Percentiles rank a stretch among this genome's conserved stretches.
phyloP scores from a whole-genome alignment of 2,113 vertebrate species.

The Elephas maximus region DNA sequence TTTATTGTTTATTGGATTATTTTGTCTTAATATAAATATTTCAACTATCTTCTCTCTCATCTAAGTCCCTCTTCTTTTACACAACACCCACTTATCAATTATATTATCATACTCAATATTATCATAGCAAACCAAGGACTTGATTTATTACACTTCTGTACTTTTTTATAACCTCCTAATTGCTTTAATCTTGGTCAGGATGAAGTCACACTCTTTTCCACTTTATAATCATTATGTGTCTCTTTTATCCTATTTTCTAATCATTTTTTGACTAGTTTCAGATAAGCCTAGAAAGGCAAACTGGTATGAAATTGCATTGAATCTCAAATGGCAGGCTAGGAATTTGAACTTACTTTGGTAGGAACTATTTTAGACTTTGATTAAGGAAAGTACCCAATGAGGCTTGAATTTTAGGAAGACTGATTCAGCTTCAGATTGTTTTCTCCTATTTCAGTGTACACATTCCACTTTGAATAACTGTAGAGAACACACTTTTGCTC shows the following conservation, averaged over 20 bases:
- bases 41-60: not conserved
- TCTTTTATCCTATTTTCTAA: not conserved
- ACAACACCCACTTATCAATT: not conserved
- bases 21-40: not conserved
- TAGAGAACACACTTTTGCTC: not conserved
- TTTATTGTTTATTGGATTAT: not conserved
- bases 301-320: not conserved
- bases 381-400: not conserved
- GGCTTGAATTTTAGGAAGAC: not conserved
- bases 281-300: not conserved
- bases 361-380: not conserved
- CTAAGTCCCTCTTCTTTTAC: not conserved
- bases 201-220: no score
- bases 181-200: no score
- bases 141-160: not conserved
- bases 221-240: no score
- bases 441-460: not conserved
- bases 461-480: slow-evolving; percentile 13
- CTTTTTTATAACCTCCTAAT: not conserved
- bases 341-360: slow-evolving; percentile 22
- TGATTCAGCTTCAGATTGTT: slow-evolving; percentile 8
- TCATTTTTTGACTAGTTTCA: not conserved
- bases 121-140: not conserved
- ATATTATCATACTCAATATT: not conserved
- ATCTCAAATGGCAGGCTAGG: slow-evolving; percentile 31